These are phyloP conservation scores for Bombycilla garrulus DNA, from an alignment of 2,113 vertebrate genomes.

Conservation along the genomic window DNA sequence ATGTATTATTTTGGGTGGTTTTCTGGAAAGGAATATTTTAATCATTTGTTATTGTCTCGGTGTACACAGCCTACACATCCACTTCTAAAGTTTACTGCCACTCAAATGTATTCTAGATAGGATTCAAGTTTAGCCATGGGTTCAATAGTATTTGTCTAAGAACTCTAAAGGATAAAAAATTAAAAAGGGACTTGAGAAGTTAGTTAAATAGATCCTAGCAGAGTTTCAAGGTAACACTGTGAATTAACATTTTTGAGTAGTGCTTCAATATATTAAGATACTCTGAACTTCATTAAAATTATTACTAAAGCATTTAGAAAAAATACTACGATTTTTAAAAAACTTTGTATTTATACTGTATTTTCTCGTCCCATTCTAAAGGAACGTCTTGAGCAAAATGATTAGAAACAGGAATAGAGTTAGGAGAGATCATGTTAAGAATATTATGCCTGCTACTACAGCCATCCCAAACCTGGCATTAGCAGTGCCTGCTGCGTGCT, in stretches of 20 bases:
- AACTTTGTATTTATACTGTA: not conserved
- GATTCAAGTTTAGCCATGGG: not conserved
- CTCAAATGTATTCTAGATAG: not conserved
- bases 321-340: fast-evolving
- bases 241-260: not conserved
- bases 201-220: not conserved
- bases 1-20: not conserved
- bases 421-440: not conserved
- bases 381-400: not conserved
- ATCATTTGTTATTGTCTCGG: not conserved
- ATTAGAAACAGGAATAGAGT: not conserved
- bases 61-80: not conserved
- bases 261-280: not conserved
- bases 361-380: not conserved
- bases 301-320: not conserved
- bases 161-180: not conserved
- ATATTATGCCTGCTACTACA: not conserved
- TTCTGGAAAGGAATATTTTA: not conserved
- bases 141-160: not conserved
- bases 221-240: not conserved
- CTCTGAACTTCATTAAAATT: not conserved
- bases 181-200: not conserved
- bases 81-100: not conserved
- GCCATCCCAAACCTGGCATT: not conserved
- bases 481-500: not conserved